A percentile compares a stretch with the other conserved stretches of the same genome.
Conservation (phyloP, 2,888 invertebrate species). For the Calephelis perditalis region DNA sequence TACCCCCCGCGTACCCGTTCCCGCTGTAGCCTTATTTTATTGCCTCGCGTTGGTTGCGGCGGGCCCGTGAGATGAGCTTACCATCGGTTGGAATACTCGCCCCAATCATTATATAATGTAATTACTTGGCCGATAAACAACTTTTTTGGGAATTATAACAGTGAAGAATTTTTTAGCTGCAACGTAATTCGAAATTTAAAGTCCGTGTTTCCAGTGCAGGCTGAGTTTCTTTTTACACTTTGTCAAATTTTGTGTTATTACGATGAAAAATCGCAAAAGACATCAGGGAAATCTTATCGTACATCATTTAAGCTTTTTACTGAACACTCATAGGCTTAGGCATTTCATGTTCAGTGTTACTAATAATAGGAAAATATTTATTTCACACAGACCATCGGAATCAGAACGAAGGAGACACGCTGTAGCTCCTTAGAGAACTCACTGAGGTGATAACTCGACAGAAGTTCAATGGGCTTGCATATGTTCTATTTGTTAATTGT, state of each 20-base stretch:
- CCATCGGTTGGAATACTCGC: slow-evolving; percentile 54
- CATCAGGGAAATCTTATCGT: no score
- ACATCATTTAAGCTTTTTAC: no score
- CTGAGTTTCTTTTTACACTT: slow-evolving; percentile 1
- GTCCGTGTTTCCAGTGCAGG: not conserved
- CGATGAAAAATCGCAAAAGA: not conserved
- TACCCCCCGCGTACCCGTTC: slow-evolving; percentile 34
- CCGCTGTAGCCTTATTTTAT: slow-evolving; percentile 58
- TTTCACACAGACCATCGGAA: no score
- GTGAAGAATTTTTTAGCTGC: slow-evolving; percentile 45
- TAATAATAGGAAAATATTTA: no score
- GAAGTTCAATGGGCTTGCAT: no score
- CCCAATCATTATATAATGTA: slow-evolving; percentile 71
- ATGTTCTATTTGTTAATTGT: no score
- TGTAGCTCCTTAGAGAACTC: no score
- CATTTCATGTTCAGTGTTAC: no score
- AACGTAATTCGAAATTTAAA: slow-evolving; percentile 30
- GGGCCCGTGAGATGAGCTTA: slow-evolving; percentile 67
- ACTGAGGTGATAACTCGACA: no score
- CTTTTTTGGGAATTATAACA: slow-evolving; percentile 60
- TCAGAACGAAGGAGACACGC: no score
- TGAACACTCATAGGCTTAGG: no score
- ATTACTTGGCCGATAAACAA: slow-evolving; percentile 64
- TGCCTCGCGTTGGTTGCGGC: slow-evolving; percentile 53
- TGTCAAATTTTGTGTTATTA: not conserved